Conservation (phyloP, 1,140 invertebrate genomes). For the Holcopasites calliopsidis region DNA sequence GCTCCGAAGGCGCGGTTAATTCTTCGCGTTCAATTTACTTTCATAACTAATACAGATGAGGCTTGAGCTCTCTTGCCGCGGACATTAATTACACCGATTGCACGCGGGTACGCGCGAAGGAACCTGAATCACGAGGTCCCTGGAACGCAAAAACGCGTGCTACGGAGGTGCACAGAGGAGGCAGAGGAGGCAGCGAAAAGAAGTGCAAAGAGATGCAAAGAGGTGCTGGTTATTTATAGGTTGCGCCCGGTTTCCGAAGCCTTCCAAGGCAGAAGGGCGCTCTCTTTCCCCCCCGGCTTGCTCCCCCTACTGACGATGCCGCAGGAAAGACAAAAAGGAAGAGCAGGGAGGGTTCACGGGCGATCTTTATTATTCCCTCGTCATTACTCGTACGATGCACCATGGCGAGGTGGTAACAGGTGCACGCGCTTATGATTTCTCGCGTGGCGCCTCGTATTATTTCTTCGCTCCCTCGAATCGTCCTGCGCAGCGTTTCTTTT, state of each 20-base stretch:
- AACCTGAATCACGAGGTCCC: conserved; percentile 62
- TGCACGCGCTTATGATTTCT: conserved; percentile 35
- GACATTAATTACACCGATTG: conserved; percentile 59
- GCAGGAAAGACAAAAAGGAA: conserved; percentile 24
- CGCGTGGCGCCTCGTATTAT: conserved; percentile 19
- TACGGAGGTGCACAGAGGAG: conserved; percentile 34
- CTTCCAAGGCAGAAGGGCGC: conserved; percentile 34
- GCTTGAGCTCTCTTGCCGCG: background rate
- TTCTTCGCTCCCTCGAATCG: background rate
- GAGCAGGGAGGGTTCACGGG: background rate
- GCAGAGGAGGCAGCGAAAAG: conserved; percentile 34
- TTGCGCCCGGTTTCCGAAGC: conserved; percentile 41
- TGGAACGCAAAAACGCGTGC: conserved; percentile 57
- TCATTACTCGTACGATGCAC: conserved; percentile 45
- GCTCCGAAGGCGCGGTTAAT: background rate
- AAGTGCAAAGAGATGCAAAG: conserved; percentile 58
- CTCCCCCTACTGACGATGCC: background rate
- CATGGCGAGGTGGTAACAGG: conserved; percentile 37
- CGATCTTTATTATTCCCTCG: conserved; percentile 50
- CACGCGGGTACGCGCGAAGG: conserved; percentile 51
- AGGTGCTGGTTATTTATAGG: conserved; percentile 59
- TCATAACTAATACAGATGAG: background rate
- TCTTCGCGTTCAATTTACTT: background rate
- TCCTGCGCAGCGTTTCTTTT: background rate
- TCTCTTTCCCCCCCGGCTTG: background rate